These are phyloP conservation scores for Syrphus vitripennis DNA, from an alignment of 2,888 invertebrate genomes.

Conservation along the genomic window DNA sequence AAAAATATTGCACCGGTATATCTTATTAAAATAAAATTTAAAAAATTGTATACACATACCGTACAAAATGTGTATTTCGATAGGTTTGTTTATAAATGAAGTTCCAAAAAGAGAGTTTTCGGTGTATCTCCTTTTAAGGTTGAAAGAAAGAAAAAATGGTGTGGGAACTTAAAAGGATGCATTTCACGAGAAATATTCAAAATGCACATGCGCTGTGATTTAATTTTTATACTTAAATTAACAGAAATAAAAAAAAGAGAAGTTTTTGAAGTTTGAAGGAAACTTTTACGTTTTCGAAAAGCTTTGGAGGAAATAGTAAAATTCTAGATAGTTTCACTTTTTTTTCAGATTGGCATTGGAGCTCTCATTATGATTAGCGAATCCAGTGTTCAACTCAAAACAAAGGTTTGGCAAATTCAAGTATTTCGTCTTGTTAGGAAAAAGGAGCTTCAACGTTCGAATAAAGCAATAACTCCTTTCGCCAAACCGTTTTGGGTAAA, in stretches of 20 bases:
- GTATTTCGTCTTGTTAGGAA: no score
- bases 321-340: background rate
- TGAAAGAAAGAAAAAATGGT: slow-evolving; percentile 1
- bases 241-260: background rate
- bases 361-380: background rate
- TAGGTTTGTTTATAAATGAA: slow-evolving; percentile 28
- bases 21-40: no score
- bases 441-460: no score
- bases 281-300: slow-evolving; percentile 36
- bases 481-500: no score
- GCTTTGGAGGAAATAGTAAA: slow-evolving; percentile 36
- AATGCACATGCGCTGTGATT: slow-evolving; percentile 59
- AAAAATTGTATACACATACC: no score
- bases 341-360: background rate
- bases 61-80: background rate
- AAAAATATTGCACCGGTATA: slow-evolving; percentile 32
- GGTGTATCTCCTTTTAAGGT: slow-evolving; percentile 41
- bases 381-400: no score
- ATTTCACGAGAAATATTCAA: slow-evolving; percentile 52
- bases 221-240: background rate
- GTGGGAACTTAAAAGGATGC: slow-evolving; percentile 45
- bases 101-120: slow-evolving; percentile 31
- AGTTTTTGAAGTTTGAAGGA: background rate
- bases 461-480: no score
- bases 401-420: no score